These are phyloP conservation scores for Alouatta palliata DNA, from an alignment of 2,113 vertebrate species.

Conservation along the genomic window DNA sequence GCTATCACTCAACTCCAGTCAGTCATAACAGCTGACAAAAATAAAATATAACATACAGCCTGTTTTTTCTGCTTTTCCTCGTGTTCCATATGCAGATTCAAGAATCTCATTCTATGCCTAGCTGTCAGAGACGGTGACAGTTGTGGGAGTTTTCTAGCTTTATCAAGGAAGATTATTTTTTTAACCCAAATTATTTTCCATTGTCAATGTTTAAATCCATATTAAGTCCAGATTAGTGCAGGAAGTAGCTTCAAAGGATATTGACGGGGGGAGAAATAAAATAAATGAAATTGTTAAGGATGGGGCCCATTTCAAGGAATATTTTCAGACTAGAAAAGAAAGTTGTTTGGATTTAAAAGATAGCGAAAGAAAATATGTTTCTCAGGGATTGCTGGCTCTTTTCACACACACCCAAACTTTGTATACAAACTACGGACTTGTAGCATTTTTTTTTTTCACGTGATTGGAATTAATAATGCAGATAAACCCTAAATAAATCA, in stretches of 20 bases:
- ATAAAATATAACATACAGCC: slow-evolving; percentile 18
- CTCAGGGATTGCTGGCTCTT: slow-evolving; percentile 64
- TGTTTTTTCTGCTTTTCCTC: slow-evolving; percentile 52
- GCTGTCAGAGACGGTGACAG: slow-evolving; percentile 84
- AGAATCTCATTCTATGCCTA: slow-evolving; percentile 65
- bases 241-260: slow-evolving; percentile 87
- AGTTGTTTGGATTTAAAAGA: slow-evolving; percentile 77
- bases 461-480: slow-evolving; percentile 89
- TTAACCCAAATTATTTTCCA: slow-evolving; percentile 98
- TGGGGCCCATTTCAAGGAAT: slow-evolving; percentile 72
- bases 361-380: slow-evolving; percentile 69
- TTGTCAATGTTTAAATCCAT: slow-evolving; percentile 99
- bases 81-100: slow-evolving; percentile 79
- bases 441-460: slow-evolving; percentile 75
- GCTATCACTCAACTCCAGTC: background rate
- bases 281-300: slow-evolving; percentile 83
- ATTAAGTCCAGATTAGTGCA: slow-evolving; percentile 95
- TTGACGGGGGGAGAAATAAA: slow-evolving; percentile 73
- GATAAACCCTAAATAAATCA: slow-evolving; percentile 90
- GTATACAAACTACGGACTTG: slow-evolving; percentile 74
- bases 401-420: slow-evolving; percentile 78
- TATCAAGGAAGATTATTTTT: slow-evolving; percentile 89
- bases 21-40: slow-evolving; percentile 37
- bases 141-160: slow-evolving; percentile 80
- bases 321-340: slow-evolving; percentile 73